Base-by-base conservation (phyloP, 1,140 invertebrate species). In the Nymphalis io region DNA sequence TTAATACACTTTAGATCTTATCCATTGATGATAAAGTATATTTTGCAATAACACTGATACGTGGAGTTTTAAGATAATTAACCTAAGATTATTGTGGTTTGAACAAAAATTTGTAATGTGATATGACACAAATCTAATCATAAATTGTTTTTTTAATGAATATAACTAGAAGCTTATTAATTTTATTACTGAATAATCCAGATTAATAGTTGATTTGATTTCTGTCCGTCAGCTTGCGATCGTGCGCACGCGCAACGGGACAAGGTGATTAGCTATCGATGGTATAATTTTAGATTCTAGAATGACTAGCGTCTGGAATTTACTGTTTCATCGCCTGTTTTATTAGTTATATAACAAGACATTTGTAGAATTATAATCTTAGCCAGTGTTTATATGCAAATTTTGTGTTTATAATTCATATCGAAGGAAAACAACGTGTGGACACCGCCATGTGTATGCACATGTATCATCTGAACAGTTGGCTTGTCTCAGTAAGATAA, bases 161-260 rank as follows among this genome's bases (percentile, higher is more conserved):
- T 42, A 12, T 1, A 42, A 3, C 40, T 42, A 42, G 42, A 46
- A 46, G n/a, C 42, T 6, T n/a, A 8, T 15, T n/a, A 5, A n/a
- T n/a, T 15, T n/a, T 46, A n/a, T n/a, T 15, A 48, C 2, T n/a
- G 18, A 48, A 18, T 18, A 21, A 21, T 20, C 18, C 18, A 51
- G 46, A 51, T 20, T 51, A 51, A 51, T 51, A 51, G 46, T 51
- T 51, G 46, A 51, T 51, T 18, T 51, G 20, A 51, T 51, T 51
- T 51, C 46, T 51, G 46, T 51, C 46, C 16, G 46, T 51, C 46
- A 51, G 18, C 46, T 51, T 15, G 46, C 18, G 46, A 51, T 51
- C 46, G 46, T 51, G 46, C 46, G 46, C 46, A 12, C 11, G 46
- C 46, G 46, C 46, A 51, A 51, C 46, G 46, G 46, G 46, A 51